Base-by-base conservation (phyloP, 2,888 invertebrate species). In the Orchestes rusci region DNA sequence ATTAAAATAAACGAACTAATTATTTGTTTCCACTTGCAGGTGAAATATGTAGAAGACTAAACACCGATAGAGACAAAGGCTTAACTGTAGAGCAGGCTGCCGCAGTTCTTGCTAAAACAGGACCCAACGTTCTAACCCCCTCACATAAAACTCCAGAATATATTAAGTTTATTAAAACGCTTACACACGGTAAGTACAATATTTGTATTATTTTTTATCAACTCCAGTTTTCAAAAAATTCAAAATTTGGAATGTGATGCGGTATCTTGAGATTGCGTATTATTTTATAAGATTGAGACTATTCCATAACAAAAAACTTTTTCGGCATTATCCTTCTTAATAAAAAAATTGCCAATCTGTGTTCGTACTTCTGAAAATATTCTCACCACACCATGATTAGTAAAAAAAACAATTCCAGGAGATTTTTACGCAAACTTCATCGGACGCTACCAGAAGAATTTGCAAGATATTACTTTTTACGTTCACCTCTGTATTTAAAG, bases 111-210 rank as follows among this genome's bases (percentile, higher is more conserved):
- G 63, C 68, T 8, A 74, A 74, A 54, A 75, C 82, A 50, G 85
- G 85, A 3, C 78, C 75, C 1, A 89, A 89, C 60, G 73, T 77
- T 3, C 67, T 89, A 17, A 82, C 86, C 0, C 88, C 87, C 2
- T 80, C 86, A 0, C 74, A 78, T 41, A 76, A 79, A 54, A 78
- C 79, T 10, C 81, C 85, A 3, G 85, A 86, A 72, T 81, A 78
- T 66, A 65, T 80, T 59, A 75, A 78, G 72, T 74, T 84, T 59
- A 66, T 78, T 46, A 75, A 74, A 48, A 65, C 62, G 16, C 45
- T 67, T 46, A 62, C 61, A 36, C 60, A 62, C 19, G 66, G 63
- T 58, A 51, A 54, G 51, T 32, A 32, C 4, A 32, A 5, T 7
- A 23, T 23, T 23, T 23, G 10, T 23, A 23, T n/a, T 17, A 35